Percentiles rank a stretch among this genome's conserved stretches.
These are phyloP conservation scores for Zygothrica quintamaculata DNA, from an alignment of 2,888 invertebrate species.

Conservation along the genomic window DNA sequence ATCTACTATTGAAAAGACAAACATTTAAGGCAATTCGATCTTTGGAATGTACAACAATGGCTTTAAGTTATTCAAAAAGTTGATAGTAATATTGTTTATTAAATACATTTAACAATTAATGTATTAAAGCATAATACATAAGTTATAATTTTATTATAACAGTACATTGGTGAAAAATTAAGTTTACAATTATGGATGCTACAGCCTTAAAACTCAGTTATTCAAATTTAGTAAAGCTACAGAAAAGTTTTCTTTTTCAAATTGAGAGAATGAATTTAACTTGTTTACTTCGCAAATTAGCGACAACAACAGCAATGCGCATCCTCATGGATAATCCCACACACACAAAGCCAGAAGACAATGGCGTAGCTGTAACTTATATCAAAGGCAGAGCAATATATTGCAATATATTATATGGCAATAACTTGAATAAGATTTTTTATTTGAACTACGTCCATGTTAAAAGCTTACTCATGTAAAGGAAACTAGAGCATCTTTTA, in stretches of 20 bases:
- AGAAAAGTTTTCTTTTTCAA: slow-evolving; percentile 12
- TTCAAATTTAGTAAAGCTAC: slow-evolving; percentile 15
- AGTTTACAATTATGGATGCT: neutral
- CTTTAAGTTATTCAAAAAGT: no score
- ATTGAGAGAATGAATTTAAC: slow-evolving; percentile 35
- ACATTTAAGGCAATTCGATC: no score
- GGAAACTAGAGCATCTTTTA: slow-evolving; percentile 8
- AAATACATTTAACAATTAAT: no score
- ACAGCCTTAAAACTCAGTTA: slow-evolving; percentile 19
- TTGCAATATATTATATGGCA: neutral
- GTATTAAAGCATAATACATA: no score
- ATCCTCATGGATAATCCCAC: slow-evolving; percentile 30
- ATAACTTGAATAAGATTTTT: no score
- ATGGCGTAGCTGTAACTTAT: slow-evolving; percentile 12
- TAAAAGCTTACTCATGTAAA: slow-evolving; percentile 44
- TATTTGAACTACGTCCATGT: slow-evolving; percentile 36
- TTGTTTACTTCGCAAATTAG: slow-evolving; percentile 44
- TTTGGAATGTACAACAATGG: no score
- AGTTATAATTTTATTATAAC: no score
- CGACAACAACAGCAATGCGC: slow-evolving; percentile 59
- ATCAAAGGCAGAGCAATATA: no score
- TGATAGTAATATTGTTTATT: no score
- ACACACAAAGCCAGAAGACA: slow-evolving; percentile 35
- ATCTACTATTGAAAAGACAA: no score
- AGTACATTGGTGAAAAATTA: neutral